Conservation (phyloP, 1,140 invertebrate species). For the Heterodera schachtii region DNA sequence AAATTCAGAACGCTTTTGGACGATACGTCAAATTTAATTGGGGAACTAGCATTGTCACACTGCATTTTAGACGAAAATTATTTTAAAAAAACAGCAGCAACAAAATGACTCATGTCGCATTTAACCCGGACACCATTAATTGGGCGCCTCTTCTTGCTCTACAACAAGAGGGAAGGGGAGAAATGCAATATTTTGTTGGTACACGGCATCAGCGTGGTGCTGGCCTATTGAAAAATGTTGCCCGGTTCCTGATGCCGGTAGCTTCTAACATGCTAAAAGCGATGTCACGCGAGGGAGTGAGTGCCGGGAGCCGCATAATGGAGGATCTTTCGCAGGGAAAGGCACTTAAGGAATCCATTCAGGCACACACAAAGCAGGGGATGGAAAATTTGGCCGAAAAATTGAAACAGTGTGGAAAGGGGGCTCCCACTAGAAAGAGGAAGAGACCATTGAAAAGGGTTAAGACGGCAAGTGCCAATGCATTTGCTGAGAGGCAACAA, state of each 20-base stretch:
- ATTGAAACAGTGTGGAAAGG: conserved; percentile 20
- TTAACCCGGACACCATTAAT: conserved; percentile 9
- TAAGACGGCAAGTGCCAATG: neutral
- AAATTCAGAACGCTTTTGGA: conserved; percentile 16
- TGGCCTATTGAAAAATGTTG: conserved; percentile 4
- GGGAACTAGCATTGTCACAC: conserved; percentile 1
- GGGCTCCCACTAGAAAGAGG: neutral
- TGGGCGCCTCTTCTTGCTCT: neutral
- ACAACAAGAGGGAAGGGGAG: neutral
- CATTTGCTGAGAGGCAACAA: neutral
- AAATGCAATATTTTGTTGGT: conserved; percentile 20
- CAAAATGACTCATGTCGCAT: conserved; percentile 1
- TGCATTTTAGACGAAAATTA: conserved; percentile 23
- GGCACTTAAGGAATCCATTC: neutral
- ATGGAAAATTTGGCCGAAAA: conserved; percentile 5
- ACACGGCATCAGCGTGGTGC: neutral
- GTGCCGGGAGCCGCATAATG: neutral
- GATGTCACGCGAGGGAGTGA: neutral
- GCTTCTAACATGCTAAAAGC: neutral
- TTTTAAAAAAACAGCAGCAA: neutral
- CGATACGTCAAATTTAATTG: conserved; percentile 7
- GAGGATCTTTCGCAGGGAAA: conserved; percentile 1
- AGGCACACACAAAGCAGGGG: neutral
- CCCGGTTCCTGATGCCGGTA: conserved; percentile 15
- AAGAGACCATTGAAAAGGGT: neutral